Conservation (phyloP, 2,888 invertebrate genomes). For the Ashinkailepas kermadecensis region DNA sequence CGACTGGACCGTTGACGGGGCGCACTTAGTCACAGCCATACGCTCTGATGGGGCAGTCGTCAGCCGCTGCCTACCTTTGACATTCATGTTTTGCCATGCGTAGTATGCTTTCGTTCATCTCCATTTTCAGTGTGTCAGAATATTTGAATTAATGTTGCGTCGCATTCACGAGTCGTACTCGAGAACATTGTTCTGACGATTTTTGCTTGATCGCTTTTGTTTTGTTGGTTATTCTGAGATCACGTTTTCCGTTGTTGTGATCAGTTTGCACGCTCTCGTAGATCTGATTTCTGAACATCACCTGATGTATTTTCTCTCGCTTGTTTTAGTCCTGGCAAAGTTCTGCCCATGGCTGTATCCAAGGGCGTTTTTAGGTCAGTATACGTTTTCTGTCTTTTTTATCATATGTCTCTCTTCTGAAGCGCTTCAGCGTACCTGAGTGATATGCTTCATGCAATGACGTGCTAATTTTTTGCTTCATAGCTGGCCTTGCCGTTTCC, state of each 20-base stretch:
- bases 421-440: background rate
- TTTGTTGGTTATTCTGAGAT: constrained; percentile 26
- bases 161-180: constrained; percentile 3
- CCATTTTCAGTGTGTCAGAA: background rate
- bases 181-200: constrained; percentile 24
- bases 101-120: background rate
- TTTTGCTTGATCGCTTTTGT: constrained; percentile 26
- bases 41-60: background rate
- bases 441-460: background rate
- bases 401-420: background rate
- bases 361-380: constrained; percentile 24
- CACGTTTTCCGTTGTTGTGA: constrained; percentile 24
- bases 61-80: no score
- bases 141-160: background rate
- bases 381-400: constrained; percentile 13
- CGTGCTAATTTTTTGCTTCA: background rate
- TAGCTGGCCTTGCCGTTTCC: background rate
- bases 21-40: background rate
- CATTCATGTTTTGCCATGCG: background rate
- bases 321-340: constrained; percentile 24
- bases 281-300: constrained; percentile 8
- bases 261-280: constrained; percentile 13
- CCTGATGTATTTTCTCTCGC: constrained; percentile 20
- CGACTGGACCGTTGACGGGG: background rate
- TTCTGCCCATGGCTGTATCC: constrained; percentile 22